Evolutionary conservation across 2,888 invertebrate species (phyloP).

Genomic region (Camponotus fellah): DNA sequence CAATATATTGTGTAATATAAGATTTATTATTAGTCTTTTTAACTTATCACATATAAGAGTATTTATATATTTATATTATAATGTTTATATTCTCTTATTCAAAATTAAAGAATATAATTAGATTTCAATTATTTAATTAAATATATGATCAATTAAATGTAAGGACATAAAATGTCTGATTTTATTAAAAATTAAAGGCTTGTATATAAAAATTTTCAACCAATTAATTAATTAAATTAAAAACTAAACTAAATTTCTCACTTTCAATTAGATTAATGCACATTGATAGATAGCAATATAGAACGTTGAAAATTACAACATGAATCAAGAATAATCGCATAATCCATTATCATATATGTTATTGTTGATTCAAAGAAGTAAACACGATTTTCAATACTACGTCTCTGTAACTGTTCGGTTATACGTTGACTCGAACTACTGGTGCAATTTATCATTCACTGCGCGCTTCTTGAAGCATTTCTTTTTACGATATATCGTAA

Average conservation of each 20-base stretch:
- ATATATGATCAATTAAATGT: not conserved
- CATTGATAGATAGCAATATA: not conserved
- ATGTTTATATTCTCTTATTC: not conserved
- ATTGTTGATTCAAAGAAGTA: constrained; percentile 17
- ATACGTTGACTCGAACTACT: constrained; percentile 41
- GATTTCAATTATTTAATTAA: constrained; percentile 12
- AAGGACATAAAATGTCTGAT: constrained; percentile 4
- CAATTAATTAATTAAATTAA: not conserved
- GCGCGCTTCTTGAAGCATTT: constrained; percentile 35
- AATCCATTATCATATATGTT: not conserved
- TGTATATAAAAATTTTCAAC: not conserved
- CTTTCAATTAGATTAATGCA: not conserved
- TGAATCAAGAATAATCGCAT: not conserved
- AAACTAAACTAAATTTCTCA: not conserved
- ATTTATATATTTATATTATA: too few species aligned
- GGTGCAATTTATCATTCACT: constrained; percentile 38
- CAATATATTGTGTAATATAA: not conserved
- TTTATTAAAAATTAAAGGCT: not conserved
- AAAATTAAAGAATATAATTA: constrained; percentile 7
- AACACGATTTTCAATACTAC: not conserved
- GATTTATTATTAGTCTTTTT: not conserved
- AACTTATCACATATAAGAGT: too few species aligned
- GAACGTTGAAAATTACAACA: not conserved
- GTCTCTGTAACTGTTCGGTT: constrained; percentile 37
- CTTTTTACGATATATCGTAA: constrained; percentile 24